Conservation (phyloP, 2,888 invertebrate genomes). For the Tholera decimalis region DNA sequence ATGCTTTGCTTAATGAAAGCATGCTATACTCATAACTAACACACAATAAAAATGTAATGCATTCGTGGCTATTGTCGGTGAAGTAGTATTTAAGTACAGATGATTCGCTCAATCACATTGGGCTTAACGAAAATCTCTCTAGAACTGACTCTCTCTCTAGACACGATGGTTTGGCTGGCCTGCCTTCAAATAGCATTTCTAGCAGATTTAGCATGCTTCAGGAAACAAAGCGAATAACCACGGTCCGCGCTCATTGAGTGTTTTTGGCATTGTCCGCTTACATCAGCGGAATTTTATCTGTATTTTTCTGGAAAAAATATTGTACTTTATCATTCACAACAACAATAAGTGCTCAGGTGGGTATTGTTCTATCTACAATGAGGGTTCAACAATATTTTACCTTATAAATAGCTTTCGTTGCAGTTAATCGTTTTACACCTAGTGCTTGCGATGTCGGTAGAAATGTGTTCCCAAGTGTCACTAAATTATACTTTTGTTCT, state of each 20-base stretch:
- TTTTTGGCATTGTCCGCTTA: slow-evolving; percentile 45
- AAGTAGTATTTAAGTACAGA: slow-evolving; percentile 55
- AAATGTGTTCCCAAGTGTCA: slow-evolving; percentile 15
- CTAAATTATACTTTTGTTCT: no score
- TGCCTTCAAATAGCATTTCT: slow-evolving; percentile 52
- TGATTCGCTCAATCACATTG: slow-evolving; percentile 56
- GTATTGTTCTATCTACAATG: background rate
- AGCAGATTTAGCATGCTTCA: slow-evolving; percentile 56
- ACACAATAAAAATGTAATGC: slow-evolving; percentile 43
- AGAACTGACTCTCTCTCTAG: no score
- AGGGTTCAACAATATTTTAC: slow-evolving; percentile 9
- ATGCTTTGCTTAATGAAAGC: slow-evolving; percentile 23
- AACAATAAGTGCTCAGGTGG: background rate
- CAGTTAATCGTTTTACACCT: slow-evolving; percentile 30
- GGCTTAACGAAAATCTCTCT: slow-evolving; percentile 58
- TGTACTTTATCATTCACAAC: background rate
- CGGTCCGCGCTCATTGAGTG: slow-evolving; percentile 37
- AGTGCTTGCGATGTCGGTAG: background rate
- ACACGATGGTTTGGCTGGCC: slow-evolving; percentile 52
- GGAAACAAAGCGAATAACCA: slow-evolving; percentile 56
- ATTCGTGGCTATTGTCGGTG: slow-evolving; percentile 41
- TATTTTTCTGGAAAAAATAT: slow-evolving; percentile 26
- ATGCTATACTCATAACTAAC: slow-evolving; percentile 23
- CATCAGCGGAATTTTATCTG: slow-evolving; percentile 38
- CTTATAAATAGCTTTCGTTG: slow-evolving; percentile 15